Evolutionary conservation across 2,888 invertebrate genomes (phyloP).

Genomic region (Sinodicranocentrus sp.): DNA sequence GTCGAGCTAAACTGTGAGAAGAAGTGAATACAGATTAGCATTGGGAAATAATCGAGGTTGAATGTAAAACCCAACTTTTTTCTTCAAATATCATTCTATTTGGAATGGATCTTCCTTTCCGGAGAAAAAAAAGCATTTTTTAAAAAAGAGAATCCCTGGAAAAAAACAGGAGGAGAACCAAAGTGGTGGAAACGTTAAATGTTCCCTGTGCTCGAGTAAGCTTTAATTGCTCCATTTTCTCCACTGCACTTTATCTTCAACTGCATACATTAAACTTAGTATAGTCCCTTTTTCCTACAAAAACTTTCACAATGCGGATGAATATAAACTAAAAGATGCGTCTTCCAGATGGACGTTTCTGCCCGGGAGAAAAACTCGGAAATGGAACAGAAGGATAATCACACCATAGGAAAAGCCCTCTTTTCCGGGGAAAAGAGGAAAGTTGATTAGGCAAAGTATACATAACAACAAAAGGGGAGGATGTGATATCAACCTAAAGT

Average conservation of each 20-base stretch:
- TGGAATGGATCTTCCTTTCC: too few relatives aligned
- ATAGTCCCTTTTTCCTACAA: too few relatives aligned
- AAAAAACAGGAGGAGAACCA: not conserved
- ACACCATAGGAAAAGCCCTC: too few relatives aligned
- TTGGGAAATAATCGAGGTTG: not conserved
- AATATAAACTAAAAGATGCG: not conserved
- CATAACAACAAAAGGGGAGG: too few relatives aligned
- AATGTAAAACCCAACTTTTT: too few relatives aligned
- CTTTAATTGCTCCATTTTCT: slow-evolving; percentile 60
- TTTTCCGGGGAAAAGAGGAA: too few relatives aligned
- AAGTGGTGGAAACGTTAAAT: slow-evolving; percentile 1
- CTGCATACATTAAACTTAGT: slow-evolving; percentile 25
- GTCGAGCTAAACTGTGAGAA: not conserved
- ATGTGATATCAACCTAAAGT: too few relatives aligned
- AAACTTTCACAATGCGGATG: not conserved
- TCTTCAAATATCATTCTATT: too few relatives aligned
- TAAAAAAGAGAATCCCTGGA: not conserved
- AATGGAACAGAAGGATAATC: too few relatives aligned
- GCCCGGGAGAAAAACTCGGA: too few relatives aligned
- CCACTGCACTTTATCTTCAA: not conserved
- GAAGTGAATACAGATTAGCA: slow-evolving; percentile 25
- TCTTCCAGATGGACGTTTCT: too few relatives aligned
- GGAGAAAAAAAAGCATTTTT: not conserved
- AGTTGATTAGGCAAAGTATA: too few relatives aligned
- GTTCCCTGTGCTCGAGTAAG: slow-evolving; percentile 52